Percentiles rank a stretch among this genome's conserved stretches.
These are phyloP conservation scores for Diplazon laetatorius DNA, from an alignment of 2,888 invertebrate species.

Conservation along the genomic window DNA sequence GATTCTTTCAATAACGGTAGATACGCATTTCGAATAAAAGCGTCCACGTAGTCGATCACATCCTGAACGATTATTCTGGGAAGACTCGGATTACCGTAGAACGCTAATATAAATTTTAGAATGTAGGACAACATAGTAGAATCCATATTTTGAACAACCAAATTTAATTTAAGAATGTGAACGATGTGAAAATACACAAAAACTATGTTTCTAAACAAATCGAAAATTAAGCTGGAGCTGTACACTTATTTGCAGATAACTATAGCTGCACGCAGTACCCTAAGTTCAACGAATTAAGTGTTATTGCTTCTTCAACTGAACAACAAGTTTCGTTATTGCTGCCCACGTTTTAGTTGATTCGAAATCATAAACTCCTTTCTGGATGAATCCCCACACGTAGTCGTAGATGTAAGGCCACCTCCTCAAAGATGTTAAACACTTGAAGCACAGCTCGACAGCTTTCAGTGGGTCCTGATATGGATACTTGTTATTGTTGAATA, in stretches of 20 bases:
- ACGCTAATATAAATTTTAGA: conserved; percentile 27
- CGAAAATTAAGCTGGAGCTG: neutral
- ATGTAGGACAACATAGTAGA: neutral
- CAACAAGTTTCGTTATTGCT: neutral
- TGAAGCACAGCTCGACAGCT: too few relatives aligned
- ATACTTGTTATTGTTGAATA: too few relatives aligned
- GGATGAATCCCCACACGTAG: neutral
- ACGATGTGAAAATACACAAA: neutral
- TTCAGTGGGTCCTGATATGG: too few relatives aligned
- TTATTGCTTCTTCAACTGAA: neutral
- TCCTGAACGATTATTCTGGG: conserved; percentile 39
- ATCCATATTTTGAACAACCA: neutral
- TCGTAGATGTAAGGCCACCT: neutral
- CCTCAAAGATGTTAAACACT: neutral
- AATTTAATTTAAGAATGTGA: neutral
- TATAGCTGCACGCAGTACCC: too few relatives aligned
- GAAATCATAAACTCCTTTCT: neutral
- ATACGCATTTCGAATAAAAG: conserved; percentile 26
- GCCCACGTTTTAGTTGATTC: too few relatives aligned
- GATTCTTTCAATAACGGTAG: conserved; percentile 16
- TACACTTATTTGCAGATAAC: too few relatives aligned
- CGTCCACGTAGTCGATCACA: conserved; percentile 24
- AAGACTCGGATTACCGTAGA: conserved; percentile 30
- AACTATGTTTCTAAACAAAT: neutral
- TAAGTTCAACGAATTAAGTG: neutral